phyloP scores from a whole-genome alignment of 1,140 invertebrate species.

The Solen grandis region DNA sequence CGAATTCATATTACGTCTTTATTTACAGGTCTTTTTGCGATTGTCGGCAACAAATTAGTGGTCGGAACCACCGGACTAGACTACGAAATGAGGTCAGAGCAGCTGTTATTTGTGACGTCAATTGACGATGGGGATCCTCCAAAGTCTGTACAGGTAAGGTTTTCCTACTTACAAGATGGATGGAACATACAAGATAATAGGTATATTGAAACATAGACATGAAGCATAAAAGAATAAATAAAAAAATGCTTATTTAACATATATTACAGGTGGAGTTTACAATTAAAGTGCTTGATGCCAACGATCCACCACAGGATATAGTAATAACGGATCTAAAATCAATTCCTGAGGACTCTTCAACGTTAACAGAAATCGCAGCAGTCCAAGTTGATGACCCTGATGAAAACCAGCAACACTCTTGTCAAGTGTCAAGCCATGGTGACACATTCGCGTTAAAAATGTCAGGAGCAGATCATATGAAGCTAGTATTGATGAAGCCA shows the following conservation, averaged over 20 bases:
- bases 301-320: conserved; percentile 67
- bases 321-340: conserved; percentile 37
- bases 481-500: conserved; percentile 42
- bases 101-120: conserved; percentile 56
- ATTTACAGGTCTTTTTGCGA: conserved; percentile 60
- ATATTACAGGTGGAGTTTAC: conserved; percentile 61
- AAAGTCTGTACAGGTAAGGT: conserved; percentile 48
- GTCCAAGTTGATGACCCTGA: conserved; percentile 68
- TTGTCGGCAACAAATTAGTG: conserved; percentile 54
- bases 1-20: background rate
- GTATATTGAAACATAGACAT: too few species aligned
- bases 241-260: background rate
- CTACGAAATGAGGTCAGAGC: conserved; percentile 51
- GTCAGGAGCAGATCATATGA: conserved; percentile 18
- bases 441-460: conserved; percentile 58
- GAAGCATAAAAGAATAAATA: background rate
- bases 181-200: background rate
- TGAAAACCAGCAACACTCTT: conserved; percentile 62
- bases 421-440: conserved; percentile 30
- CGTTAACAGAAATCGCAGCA: conserved; percentile 42
- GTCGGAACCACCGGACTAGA: conserved; percentile 57
- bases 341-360: conserved; percentile 53
- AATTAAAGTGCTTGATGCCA: conserved; percentile 61
- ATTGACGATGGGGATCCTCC: conserved; percentile 67
- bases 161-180: background rate